Percentiles rank a stretch among this genome's conserved stretches.
Conservation (phyloP, 2,797 vertebrate genomes). For the Acanthornis magna region DNA sequence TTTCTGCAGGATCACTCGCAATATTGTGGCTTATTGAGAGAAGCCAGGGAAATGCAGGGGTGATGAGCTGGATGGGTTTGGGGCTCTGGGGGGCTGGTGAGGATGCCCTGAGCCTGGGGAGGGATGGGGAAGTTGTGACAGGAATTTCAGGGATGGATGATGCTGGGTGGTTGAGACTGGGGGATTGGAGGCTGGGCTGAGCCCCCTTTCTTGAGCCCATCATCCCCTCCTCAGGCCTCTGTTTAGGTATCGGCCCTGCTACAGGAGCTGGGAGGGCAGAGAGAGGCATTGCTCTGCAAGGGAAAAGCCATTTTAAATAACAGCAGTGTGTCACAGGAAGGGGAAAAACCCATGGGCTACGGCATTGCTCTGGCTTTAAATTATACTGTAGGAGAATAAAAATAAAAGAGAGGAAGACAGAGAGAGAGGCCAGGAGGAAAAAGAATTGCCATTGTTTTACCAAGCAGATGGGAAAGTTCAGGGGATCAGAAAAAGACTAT, state of each 20-base stretch:
- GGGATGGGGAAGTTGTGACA: no score
- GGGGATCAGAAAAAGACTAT: conserved; percentile 81
- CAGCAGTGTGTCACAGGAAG: conserved; percentile 57
- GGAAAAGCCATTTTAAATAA: conserved; percentile 72
- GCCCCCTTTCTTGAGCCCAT: neutral
- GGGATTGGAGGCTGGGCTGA: fast-evolving
- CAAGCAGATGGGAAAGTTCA: conserved; percentile 81
- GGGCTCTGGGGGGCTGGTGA: neutral
- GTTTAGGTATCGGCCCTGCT: neutral
- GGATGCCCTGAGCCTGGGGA: neutral
- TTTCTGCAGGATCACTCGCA: conserved; percentile 34
- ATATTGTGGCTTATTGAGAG: neutral
- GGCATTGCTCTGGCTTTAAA: conserved; percentile 74
- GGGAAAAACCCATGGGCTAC: conserved; percentile 65
- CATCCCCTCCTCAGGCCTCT: neutral
- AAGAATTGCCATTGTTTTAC: conserved; percentile 80
- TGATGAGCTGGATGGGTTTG: neutral
- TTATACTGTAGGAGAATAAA: conserved; percentile 73
- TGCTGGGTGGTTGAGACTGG: neutral
- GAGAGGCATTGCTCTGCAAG: neutral
- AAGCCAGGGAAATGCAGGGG: neutral
- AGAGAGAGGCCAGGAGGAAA: conserved; percentile 49
- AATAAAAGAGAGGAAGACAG: conserved; percentile 72
- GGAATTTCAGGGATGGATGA: neutral
- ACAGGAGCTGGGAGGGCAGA: neutral